Evolutionary conservation across 2,888 invertebrate genomes (phyloP), one percentile per base, ranked within the genome.

Genomic region (Pristionchus arcanus): DNA sequence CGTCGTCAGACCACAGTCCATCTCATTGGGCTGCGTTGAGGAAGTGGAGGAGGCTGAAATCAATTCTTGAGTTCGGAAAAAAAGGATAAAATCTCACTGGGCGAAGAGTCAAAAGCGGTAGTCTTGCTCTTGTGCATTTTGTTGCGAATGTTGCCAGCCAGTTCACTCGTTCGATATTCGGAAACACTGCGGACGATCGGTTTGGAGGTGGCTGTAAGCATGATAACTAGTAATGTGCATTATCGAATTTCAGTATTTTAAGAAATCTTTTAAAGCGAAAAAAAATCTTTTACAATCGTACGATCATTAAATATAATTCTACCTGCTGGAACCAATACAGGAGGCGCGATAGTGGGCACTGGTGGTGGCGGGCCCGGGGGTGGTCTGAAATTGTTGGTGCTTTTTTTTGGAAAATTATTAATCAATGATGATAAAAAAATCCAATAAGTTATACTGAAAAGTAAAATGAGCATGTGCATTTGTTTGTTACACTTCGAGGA

Each of bases 41-140:
- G 87, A 74, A 49, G 42, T 28, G 34, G 87, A 88, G 13, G 87
- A 88, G 15, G 87, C 87, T 88, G 74, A 53, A 88, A 87, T 42
- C 28, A 34, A 15, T 16, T 71, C 25, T 31, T 71, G n/a, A 9
- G n/a, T n/a, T n/a, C 68, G 68, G 4, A 11, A 15, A 28, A 68
- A 49, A 49, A 49, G 9, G 4, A 49, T 42, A 42, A 66, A n/a
- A 19, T 31, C 74, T 74, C 21, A 88, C 71, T 74, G 1, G 87
- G 87, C 11, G 87, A 88, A 34, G 31, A 25, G 55, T 87, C 87
- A 25, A 87, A 87, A 19, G 87, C 87, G 84, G 93, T 92, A 5
- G 93, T 92, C 85, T 91, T 92, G 89, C 94, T 94, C 77, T 93
- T 92, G 19, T 92, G 90, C 63, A 93, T 92, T 88, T 91, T 91